phyloP scores from a whole-genome alignment of 2,113 vertebrate species.

The Xyliphius kryptos region DNA sequence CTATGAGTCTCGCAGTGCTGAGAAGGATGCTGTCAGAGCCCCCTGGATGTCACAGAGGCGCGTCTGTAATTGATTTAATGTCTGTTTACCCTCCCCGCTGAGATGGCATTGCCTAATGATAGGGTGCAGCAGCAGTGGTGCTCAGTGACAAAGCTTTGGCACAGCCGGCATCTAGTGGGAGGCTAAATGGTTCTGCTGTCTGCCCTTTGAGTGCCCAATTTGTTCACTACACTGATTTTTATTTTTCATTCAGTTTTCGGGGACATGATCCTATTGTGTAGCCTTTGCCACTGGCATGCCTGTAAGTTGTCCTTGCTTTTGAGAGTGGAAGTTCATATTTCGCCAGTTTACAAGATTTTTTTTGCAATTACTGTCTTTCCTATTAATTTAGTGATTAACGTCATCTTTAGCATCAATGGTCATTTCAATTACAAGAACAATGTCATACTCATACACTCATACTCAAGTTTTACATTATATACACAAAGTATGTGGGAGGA shows the following conservation, averaged over 20 bases:
- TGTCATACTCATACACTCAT: too few species aligned
- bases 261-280: conserved; percentile 45
- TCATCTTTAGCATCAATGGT: too few species aligned
- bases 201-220: conserved; percentile 51
- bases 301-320: conserved; percentile 15
- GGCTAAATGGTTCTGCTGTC: conserved; percentile 66
- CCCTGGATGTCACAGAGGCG: conserved; percentile 52
- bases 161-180: conserved; percentile 65
- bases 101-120: conserved; percentile 69
- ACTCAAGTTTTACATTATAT: too few species aligned
- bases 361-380: too few species aligned
- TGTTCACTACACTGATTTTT: conserved; percentile 58
- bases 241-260: conserved; percentile 33
- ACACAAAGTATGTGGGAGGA: too few species aligned
- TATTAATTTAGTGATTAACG: too few species aligned
- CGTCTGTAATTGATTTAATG: conserved; percentile 74
- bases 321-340: conserved; percentile 13
- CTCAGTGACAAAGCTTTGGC: conserved; percentile 70
- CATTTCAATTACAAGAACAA: too few species aligned
- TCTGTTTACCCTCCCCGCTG: conserved; percentile 73
- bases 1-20: conserved; percentile 38
- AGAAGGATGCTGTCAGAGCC: conserved; percentile 25
- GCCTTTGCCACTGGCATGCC: conserved; percentile 26
- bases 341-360: background rate
- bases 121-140: conserved; percentile 68